Evolutionary conservation across 2,797 vertebrate genomes (phyloP), one percentile per base, ranked within the genome.

Genomic region (Nannoperca australis): DNA sequence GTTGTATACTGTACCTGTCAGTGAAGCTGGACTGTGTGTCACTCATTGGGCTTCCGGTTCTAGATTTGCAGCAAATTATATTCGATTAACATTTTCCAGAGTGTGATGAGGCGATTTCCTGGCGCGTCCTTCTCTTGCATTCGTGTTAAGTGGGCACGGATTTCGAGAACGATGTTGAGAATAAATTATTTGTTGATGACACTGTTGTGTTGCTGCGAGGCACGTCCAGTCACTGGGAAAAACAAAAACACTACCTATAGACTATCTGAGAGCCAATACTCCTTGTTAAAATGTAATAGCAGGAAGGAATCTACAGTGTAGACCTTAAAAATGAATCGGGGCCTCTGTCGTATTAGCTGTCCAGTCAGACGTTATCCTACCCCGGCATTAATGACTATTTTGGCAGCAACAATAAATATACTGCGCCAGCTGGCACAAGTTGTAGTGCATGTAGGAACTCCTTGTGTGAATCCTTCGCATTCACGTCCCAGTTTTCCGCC

Each of bases 1-100:
- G 5, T 22, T 59, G 38, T 38, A 42, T 78, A 88, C 84, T 70
- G 54, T 95, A 99, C 98, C 97, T 98, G 96, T 99, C 97, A 96
- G 96, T 96, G 96, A 97, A 95, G 95, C 97, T 95, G 92, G 96
- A 93, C 97, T 98, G 97, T 98, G 96, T 97, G 97, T 98, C 97
- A 95, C 97, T 99, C 98, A 99, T 99, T 99, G 97, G 98, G 96
- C 97, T 97, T 96, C 93, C 88, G 96, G 96, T 94, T 96, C 94
- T 96, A 96, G 95, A 96, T 95, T 95, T 95, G 90, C 90, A 92
- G 92, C 66, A 91, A 93, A 88, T 94, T 93, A 96, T 95, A 97
- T 96, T 96, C 97, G 95, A 96, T 95, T 96, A 95, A 96, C 97
- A 99, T 99, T 95, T 95, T 97, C 93, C 89, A 88, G 87, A 94